Evolutionary conservation across 1,140 invertebrate species (phyloP).

Genomic region (Mamestra configurata): DNA sequence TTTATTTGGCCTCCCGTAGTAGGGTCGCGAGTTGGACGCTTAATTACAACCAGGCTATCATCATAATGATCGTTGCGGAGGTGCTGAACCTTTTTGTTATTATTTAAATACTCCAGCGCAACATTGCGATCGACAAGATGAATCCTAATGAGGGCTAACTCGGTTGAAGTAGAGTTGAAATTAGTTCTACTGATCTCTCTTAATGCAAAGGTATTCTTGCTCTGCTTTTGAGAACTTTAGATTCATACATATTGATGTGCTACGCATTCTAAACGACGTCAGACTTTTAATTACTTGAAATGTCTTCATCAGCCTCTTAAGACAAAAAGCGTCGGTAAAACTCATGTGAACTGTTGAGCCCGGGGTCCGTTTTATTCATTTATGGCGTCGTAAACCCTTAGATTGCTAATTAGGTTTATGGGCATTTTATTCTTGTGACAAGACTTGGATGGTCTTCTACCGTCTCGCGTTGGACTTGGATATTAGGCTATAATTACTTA

Average conservation of each 20-base stretch:
- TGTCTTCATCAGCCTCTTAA: constrained; percentile 70
- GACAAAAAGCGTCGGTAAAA: constrained; percentile 74
- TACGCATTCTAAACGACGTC: constrained; percentile 61
- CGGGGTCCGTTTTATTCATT: constrained; percentile 78
- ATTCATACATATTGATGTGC: constrained; percentile 73
- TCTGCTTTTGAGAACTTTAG: constrained; percentile 40
- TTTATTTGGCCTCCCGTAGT: constrained; percentile 59
- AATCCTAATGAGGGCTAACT: constrained; percentile 36
- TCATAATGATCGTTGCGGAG: constrained; percentile 46
- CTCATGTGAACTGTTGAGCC: constrained; percentile 65
- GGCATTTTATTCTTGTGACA: constrained; percentile 70
- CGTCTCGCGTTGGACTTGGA: neutral
- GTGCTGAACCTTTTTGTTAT: constrained; percentile 52
- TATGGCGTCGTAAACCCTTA: constrained; percentile 78
- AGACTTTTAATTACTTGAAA: constrained; percentile 72
- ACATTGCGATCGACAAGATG: constrained; percentile 3
- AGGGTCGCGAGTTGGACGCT: constrained; percentile 39
- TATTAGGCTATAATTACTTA: neutral
- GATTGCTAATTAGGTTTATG: constrained; percentile 85
- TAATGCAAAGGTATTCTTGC: constrained; percentile 2
- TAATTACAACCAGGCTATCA: constrained; percentile 50
- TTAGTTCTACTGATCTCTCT: constrained; percentile 1
- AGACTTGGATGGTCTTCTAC: constrained; percentile 44
- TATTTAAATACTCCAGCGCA: constrained; percentile 36
- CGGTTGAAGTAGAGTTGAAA: constrained; percentile 22